Base-by-base conservation (phyloP, 2,888 invertebrate species). In the Piscicola geometra region DNA sequence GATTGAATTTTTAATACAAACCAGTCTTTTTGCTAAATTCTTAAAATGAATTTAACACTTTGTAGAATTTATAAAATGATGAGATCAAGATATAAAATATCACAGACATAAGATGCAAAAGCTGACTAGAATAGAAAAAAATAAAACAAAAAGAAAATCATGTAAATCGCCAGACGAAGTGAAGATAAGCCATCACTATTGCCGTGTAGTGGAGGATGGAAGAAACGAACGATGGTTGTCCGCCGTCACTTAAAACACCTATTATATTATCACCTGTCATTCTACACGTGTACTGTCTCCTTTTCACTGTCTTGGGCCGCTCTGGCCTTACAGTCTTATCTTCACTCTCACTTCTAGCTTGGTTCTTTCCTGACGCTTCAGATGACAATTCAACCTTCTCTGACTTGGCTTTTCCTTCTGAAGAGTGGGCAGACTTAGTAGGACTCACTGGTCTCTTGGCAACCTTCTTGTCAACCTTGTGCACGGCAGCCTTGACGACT, bases 231-330 rank as follows among this genome's bases (percentile, higher is more conserved):
- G 41, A 5, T 41, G 41, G 41, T 5, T 41, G 41, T n/a, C n/a
- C n/a, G n/a, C n/a, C n/a, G n/a, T n/a, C n/a, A 15, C 41, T 41
- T 41, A 41, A 41, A 9, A 41, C 41, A 41, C 41, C 41, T 9
- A n/a, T n/a, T n/a, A 41, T 41, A 41, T 41, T 41, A 41, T 56
- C 60, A 56, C 60, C 60, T 56, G 60, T 56, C 60, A 56, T 56
- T 56, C 60, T 56, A 56, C 21, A 15, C 25, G 60, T 56, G 25
- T 56, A 56, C 60, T 56, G 60, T 21, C 60, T 56, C n/a, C 60
- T 56, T 25, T 56, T 56, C 60, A 56, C 60, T n/a, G 60, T 56
- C 25, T 56, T 56, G n/a, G 60, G 60, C 60, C 60, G 5, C n/a
- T 56, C 60, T 18, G 21, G 3, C 25, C n/a, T 56, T 5, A 56